Conservation (phyloP, 2,797 vertebrate species). For the Schizopygopsis pylzovi region DNA sequence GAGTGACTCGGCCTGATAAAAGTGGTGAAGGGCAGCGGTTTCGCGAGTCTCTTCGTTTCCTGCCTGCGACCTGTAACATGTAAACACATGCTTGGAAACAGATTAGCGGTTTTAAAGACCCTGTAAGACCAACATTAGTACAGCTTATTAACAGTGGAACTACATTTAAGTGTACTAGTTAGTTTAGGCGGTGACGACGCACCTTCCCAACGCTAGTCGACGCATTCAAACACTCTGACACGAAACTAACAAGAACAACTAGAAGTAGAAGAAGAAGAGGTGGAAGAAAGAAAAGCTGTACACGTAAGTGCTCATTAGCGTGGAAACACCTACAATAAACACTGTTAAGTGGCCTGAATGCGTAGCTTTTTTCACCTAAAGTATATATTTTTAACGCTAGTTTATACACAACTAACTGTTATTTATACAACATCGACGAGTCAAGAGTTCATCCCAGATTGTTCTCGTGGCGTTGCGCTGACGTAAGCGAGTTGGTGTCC, state of each 20-base stretch:
- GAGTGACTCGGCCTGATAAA: not conserved
- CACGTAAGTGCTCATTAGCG: slow-evolving; percentile 79
- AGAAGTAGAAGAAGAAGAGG: slow-evolving; percentile 49
- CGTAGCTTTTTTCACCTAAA: slow-evolving; percentile 66
- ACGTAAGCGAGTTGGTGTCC: slow-evolving; percentile 30
- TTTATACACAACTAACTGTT: slow-evolving; percentile 65
- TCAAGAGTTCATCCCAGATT: slow-evolving; percentile 60
- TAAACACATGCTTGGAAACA: slow-evolving; percentile 61
- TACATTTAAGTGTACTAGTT: slow-evolving; percentile 66
- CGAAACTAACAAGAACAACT: slow-evolving; percentile 58
- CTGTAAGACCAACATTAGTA: slow-evolving; percentile 66
- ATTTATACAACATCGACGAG: slow-evolving; percentile 64
- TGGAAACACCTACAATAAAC: slow-evolving; percentile 80
- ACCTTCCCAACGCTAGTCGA: slow-evolving; percentile 53
- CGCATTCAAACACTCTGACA: slow-evolving; percentile 68
- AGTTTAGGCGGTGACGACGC: slow-evolving; percentile 56
- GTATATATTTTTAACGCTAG: slow-evolving; percentile 31
- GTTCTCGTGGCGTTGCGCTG: slow-evolving; percentile 59
- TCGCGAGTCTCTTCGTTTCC: slow-evolving; percentile 23
- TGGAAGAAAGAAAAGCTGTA: slow-evolving; percentile 76
- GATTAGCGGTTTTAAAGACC: slow-evolving; percentile 61
- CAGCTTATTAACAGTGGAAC: slow-evolving; percentile 64
- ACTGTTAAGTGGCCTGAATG: slow-evolving; percentile 68
- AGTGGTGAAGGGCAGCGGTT: slow-evolving; percentile 7
- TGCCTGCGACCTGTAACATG: slow-evolving; percentile 43